phyloP scores from a whole-genome alignment of 1,140 invertebrate species.

The Cyclina sinensis region DNA sequence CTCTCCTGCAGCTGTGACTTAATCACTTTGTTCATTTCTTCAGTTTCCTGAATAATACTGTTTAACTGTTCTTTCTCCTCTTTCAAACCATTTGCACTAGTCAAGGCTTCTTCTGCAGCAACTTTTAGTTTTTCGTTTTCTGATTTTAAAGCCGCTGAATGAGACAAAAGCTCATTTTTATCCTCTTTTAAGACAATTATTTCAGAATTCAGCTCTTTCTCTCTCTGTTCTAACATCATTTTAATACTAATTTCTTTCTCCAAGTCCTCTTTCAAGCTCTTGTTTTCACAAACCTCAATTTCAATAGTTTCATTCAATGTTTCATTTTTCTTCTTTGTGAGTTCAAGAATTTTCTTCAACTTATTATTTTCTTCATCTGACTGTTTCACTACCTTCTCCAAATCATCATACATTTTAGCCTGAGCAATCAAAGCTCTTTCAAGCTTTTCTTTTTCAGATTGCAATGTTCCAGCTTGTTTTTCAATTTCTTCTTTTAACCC shows the following conservation, averaged over 20 bases:
- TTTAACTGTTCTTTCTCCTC: slow-evolving; percentile 40
- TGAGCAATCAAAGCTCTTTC: slow-evolving; percentile 19
- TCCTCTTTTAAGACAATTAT: neutral
- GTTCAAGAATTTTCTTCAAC: slow-evolving; percentile 6
- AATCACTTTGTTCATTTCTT: neutral
- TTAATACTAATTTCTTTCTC: slow-evolving; percentile 6
- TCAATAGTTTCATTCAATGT: slow-evolving; percentile 6
- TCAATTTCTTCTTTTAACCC: neutral
- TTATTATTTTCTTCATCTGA: neutral
- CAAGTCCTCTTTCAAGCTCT: neutral
- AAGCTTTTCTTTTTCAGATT: slow-evolving; percentile 1
- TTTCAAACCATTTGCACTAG: neutral
- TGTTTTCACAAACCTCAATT: neutral
- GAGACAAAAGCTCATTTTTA: slow-evolving; percentile 13
- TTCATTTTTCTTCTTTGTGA: neutral
- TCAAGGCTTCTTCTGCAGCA: neutral
- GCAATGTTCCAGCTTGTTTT: neutral
- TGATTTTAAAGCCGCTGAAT: neutral
- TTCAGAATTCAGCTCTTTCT: slow-evolving; percentile 30
- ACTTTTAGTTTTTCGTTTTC: slow-evolving; percentile 24
- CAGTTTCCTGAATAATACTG: neutral
- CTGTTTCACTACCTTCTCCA: neutral
- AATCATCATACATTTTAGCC: slow-evolving; percentile 12
- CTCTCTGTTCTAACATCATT: slow-evolving; percentile 15
- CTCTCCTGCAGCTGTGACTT: neutral